Evolutionary conservation across 2,113 vertebrate species (phyloP).

Genomic region (Telmatochromis brichardi): DNA sequence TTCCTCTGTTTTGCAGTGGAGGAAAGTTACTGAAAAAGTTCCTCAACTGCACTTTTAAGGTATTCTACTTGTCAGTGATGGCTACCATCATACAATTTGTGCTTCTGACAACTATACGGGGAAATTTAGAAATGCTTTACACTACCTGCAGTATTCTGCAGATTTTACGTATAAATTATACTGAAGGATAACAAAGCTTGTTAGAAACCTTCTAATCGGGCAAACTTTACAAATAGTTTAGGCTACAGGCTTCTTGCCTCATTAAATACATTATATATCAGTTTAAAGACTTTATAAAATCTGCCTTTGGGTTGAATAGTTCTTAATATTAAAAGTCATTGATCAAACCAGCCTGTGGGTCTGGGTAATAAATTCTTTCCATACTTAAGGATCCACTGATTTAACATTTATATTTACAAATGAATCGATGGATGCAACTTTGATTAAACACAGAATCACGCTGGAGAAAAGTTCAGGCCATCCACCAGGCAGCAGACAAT

Average conservation of each 20-base stretch:
- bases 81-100: not conserved
- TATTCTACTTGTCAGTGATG: not conserved
- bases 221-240: not conserved
- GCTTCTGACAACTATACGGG: not conserved
- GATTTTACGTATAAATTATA: not conserved
- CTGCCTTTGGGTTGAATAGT: not conserved
- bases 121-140: not conserved
- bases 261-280: not conserved
- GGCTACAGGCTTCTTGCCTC: not conserved
- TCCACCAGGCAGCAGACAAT: not conserved
- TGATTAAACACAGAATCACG: not conserved
- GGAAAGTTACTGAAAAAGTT: not conserved
- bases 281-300: not conserved
- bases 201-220: not conserved
- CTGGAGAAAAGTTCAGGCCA: not conserved
- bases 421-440: not conserved
- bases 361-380: not conserved
- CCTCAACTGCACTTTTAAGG: not conserved
- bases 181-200: not conserved
- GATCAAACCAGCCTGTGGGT: not conserved
- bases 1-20: not conserved
- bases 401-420: not conserved
- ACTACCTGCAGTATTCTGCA: not conserved
- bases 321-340: not conserved
- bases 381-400: not conserved